phyloP scores from a whole-genome alignment of 2,888 invertebrate species.

The Tetragnatha montana region DNA sequence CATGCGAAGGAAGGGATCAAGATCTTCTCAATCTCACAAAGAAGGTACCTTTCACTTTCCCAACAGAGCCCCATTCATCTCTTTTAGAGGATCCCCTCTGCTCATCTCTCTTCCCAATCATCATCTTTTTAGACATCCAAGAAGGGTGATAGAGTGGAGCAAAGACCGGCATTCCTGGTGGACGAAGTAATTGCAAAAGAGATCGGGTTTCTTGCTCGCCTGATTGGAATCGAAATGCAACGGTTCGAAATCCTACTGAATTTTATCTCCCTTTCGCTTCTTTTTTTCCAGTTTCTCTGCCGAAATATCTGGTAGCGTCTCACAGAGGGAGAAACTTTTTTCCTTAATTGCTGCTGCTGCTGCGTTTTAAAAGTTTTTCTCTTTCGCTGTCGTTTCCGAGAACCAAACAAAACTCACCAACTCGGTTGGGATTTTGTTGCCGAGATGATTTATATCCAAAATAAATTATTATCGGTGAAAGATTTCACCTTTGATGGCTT shows the following conservation, averaged over 20 bases:
- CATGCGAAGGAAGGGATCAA: background rate
- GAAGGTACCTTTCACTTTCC: conserved; percentile 31
- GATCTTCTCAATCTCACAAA: conserved; percentile 33
- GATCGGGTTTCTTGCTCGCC: conserved; percentile 54
- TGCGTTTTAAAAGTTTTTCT: background rate
- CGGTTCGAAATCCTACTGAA: conserved; percentile 20
- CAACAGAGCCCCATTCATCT: conserved; percentile 11
- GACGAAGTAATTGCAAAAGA: conserved; percentile 61
- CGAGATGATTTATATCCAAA: background rate
- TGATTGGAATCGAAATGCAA: conserved; percentile 60
- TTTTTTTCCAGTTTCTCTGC: background rate
- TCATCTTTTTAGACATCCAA: conserved; percentile 38
- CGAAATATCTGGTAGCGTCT: background rate
- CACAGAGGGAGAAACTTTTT: background rate
- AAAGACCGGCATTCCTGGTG: background rate
- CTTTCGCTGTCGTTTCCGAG: background rate
- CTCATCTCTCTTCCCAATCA: background rate
- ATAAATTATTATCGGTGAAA: background rate
- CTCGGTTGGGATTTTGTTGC: background rate
- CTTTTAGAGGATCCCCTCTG: background rate
- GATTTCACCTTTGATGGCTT: background rate
- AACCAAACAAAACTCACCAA: background rate
- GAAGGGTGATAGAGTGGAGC: conserved; percentile 42
- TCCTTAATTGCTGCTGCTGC: conserved; percentile 20
- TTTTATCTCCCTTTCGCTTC: background rate